Evolutionary conservation across 2,888 invertebrate species (phyloP).

Genomic region (Nomada fabriciana): DNA sequence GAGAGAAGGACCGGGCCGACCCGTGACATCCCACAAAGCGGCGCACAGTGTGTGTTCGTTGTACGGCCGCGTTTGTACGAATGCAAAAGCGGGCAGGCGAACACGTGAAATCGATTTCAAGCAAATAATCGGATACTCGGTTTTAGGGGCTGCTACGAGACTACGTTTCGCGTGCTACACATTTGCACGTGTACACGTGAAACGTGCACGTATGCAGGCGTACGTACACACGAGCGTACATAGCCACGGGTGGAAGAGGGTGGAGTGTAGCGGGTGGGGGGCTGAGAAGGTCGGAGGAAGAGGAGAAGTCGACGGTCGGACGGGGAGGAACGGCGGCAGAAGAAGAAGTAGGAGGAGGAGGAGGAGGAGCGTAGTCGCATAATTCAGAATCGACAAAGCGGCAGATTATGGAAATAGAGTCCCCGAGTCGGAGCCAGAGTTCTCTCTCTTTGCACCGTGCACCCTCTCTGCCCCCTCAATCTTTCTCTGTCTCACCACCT

Average conservation of each 20-base stretch:
- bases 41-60: conserved; percentile 60
- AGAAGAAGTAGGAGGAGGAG: conserved; percentile 62
- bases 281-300: conserved; percentile 45
- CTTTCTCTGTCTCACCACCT: conserved; percentile 33
- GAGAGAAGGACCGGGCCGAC: conserved; percentile 50
- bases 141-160: conserved; percentile 66
- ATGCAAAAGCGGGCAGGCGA: conserved; percentile 77
- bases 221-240: conserved; percentile 32
- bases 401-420: conserved; percentile 85
- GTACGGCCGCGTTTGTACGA: conserved; percentile 76
- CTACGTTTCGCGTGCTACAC: conserved; percentile 20
- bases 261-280: conserved; percentile 46
- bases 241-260: conserved; percentile 47
- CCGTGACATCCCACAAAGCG: conserved; percentile 72
- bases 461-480: conserved; percentile 51
- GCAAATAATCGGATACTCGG: conserved; percentile 84
- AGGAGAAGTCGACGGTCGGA: conserved; percentile 53
- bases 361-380: conserved; percentile 81
- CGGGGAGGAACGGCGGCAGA: conserved; percentile 41
- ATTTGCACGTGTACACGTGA: conserved; percentile 6
- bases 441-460: conserved; percentile 62
- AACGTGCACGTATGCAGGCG: background rate
- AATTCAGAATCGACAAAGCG: conserved; percentile 84
- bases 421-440: conserved; percentile 79
- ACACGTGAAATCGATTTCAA: conserved; percentile 83